Evolutionary conservation across 2,888 invertebrate species (phyloP).

Genomic region (Meganola albula): DNA sequence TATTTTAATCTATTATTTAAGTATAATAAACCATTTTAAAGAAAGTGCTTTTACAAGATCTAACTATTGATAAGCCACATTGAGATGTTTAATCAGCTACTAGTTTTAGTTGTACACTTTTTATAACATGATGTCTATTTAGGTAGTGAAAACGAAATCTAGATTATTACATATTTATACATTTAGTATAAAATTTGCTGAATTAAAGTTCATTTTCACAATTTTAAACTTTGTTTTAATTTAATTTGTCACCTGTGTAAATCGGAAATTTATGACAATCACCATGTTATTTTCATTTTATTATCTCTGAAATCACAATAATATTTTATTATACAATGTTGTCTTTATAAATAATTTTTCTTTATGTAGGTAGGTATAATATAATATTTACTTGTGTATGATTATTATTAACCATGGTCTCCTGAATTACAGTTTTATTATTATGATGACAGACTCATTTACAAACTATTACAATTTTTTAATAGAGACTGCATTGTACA

Average conservation of each 20-base stretch:
- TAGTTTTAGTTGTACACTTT: slow-evolving; percentile 78
- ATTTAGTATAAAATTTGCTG: slow-evolving; percentile 78
- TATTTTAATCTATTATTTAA: slow-evolving; percentile 76
- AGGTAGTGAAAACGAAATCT: slow-evolving; percentile 76
- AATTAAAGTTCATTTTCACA: slow-evolving; percentile 78
- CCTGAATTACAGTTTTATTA: too few species aligned
- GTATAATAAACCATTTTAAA: slow-evolving; percentile 70
- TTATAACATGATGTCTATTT: slow-evolving; percentile 78
- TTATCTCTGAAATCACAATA: too few species aligned
- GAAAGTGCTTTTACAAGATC: slow-evolving; percentile 77
- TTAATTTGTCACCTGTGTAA: too few species aligned
- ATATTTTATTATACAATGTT: too few species aligned
- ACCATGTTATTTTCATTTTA: too few species aligned
- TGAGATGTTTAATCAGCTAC: slow-evolving; percentile 77
- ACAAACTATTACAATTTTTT: too few species aligned
- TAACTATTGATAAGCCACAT: slow-evolving; percentile 75
- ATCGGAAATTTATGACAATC: too few species aligned
- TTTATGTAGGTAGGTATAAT: not conserved
- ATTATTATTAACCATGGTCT: too few species aligned
- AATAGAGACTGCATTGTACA: too few species aligned
- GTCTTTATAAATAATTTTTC: too few species aligned
- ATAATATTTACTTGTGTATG: slow-evolving; percentile 1
- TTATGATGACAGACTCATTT: too few species aligned
- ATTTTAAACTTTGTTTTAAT: slow-evolving; percentile 59
- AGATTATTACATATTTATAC: slow-evolving; percentile 78